phyloP scores from a whole-genome alignment of 2,113 vertebrate species.

The Periophthalmodon schlosseri region DNA sequence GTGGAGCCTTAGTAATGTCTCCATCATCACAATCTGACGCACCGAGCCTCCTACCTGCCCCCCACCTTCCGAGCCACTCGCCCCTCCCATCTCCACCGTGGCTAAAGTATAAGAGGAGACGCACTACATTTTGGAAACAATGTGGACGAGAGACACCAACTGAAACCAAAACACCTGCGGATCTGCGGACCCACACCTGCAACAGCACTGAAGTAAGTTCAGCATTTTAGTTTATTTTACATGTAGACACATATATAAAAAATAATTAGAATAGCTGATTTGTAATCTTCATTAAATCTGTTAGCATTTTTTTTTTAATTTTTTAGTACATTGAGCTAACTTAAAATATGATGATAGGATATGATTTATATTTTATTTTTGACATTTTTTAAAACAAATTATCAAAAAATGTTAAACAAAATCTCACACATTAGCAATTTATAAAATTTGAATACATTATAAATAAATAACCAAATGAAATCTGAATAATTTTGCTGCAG shows the following conservation, averaged over 20 bases:
- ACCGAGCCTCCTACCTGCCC: conserved; percentile 31
- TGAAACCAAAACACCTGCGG: not conserved
- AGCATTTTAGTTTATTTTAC: not conserved
- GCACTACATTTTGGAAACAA: not conserved
- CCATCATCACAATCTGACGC: conserved; percentile 64
- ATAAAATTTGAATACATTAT: no score
- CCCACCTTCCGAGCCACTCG: conserved; percentile 15
- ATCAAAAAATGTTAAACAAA: no score
- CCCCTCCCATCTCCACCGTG: not conserved
- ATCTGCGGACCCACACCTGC: conserved; percentile 4
- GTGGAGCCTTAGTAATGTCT: conserved; percentile 50
- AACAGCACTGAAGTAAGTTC: conserved; percentile 1
- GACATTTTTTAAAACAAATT: no score
- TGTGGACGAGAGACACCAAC: not conserved
- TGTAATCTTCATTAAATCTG: not conserved
- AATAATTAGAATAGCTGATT: not conserved
- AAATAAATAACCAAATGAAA: not conserved
- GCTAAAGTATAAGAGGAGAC: conserved; percentile 1
- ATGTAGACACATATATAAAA: no score
- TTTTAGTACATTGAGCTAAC: no score
- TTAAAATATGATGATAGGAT: no score
- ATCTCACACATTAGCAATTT: no score
- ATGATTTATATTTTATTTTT: no score
- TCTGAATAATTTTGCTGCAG: not conserved
- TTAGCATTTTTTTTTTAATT: not conserved